A percentile compares a stretch with the other conserved stretches of the same genome.
Conservation (phyloP, 2,888 invertebrate genomes). For the Pammene fasciana region DNA sequence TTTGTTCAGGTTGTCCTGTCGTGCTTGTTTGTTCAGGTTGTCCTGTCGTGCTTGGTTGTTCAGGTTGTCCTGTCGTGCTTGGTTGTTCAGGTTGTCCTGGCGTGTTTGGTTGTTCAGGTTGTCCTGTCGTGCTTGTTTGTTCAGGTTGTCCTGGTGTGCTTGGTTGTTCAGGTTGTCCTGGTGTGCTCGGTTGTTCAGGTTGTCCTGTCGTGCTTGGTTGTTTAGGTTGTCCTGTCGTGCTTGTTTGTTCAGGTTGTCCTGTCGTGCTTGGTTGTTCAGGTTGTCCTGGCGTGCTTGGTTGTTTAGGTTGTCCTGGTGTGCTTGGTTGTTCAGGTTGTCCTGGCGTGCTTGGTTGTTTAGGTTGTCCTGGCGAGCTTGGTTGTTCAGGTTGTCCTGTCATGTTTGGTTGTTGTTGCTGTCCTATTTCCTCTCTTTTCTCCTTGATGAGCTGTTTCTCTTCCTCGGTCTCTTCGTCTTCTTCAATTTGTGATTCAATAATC, state of each 20-base stretch:
- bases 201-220: not conserved
- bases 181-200: not conserved
- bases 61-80: too few species aligned
- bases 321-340: not conserved
- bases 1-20: not conserved
- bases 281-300: not conserved
- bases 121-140: too few species aligned
- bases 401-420: not conserved
- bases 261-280: not conserved
- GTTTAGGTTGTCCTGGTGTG: not conserved
- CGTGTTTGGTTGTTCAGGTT: conserved; percentile 21
- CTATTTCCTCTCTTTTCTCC: too few species aligned
- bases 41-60: too few species aligned
- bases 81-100: conserved; percentile 19
- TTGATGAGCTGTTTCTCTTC: too few species aligned
- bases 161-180: not conserved
- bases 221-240: not conserved
- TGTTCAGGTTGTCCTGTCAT: not conserved
- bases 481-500: too few species aligned
- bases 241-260: not conserved
- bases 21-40: too few species aligned
- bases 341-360: not conserved
- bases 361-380: not conserved
- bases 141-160: not conserved
- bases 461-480: too few species aligned